A percentile compares a stretch with the other conserved stretches of the same genome.
These are phyloP conservation scores for Mermis nigrescens DNA, from an alignment of 2,888 invertebrate species.

Conservation along the genomic window DNA sequence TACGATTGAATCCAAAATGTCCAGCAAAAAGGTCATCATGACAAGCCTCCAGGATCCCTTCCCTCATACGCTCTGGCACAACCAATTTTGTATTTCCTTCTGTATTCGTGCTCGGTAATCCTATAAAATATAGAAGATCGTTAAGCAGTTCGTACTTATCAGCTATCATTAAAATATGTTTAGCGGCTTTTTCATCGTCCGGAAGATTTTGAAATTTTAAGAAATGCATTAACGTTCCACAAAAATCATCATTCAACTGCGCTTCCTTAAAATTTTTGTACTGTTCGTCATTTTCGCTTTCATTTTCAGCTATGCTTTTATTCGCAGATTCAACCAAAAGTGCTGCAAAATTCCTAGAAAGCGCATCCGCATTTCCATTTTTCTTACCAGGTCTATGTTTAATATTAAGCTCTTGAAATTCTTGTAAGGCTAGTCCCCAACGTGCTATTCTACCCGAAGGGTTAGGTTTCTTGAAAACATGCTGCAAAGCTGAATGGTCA, in stretches of 20 bases:
- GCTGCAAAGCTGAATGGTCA: constrained; percentile 14
- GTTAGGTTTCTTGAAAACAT: constrained; percentile 22
- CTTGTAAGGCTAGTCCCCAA: constrained; percentile 36
- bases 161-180: too few relatives aligned
- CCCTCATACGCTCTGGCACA: not conserved
- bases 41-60: not conserved
- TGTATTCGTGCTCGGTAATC: too few relatives aligned
- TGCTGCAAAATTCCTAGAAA: too few relatives aligned
- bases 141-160: too few relatives aligned
- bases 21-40: not conserved
- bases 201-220: not conserved
- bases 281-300: not conserved
- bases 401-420: constrained; percentile 29
- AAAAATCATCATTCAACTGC: not conserved
- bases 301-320: not conserved
- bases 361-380: constrained; percentile 33
- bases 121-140: too few relatives aligned
- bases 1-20: not conserved
- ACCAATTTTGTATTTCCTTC: not conserved
- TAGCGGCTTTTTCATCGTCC: too few relatives aligned
- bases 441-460: constrained; percentile 34
- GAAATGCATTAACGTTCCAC: not conserved
- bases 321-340: too few relatives aligned
- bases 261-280: not conserved
- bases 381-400: constrained; percentile 32